Conservation (phyloP, 1,140 invertebrate genomes). For the Meloidogyne hapla region DNA sequence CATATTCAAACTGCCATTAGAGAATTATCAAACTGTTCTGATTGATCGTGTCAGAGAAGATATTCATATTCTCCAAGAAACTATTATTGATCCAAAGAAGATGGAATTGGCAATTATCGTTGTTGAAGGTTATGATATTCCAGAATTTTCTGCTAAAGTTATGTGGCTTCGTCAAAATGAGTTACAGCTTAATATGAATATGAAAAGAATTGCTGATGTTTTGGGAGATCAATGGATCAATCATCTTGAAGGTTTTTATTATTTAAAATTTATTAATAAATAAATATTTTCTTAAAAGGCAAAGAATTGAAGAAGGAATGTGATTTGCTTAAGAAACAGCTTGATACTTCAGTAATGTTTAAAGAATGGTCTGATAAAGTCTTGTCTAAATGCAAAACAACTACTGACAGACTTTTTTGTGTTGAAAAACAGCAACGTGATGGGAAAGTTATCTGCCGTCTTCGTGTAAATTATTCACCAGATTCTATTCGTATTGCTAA, state of each 20-base stretch:
- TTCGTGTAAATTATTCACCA: slow-evolving; percentile 94
- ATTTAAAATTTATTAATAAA: neutral
- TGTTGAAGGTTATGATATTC: slow-evolving; percentile 72
- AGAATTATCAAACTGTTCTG: slow-evolving; percentile 96
- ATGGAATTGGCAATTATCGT: slow-evolving; percentile 22
- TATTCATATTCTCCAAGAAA: slow-evolving; percentile 93
- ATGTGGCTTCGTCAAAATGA: slow-evolving; percentile 98
- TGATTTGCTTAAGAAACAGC: slow-evolving; percentile 92
- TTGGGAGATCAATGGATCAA: slow-evolving; percentile 96
- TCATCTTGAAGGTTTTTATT: slow-evolving; percentile 88
- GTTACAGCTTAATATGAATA: slow-evolving; percentile 91
- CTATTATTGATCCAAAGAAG: slow-evolving; percentile 79
- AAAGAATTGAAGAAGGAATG: slow-evolving; percentile 89
- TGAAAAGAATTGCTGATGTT: slow-evolving; percentile 93
- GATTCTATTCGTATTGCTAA: slow-evolving; percentile 97
- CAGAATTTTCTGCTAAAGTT: slow-evolving; percentile 92
- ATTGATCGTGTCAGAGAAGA: slow-evolving; percentile 99
- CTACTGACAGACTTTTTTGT: slow-evolving; percentile 87
- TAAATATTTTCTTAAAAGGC: slow-evolving; percentile 40
- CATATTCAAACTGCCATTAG: slow-evolving; percentile 96
- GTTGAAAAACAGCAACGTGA: slow-evolving; percentile 75
- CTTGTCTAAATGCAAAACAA: slow-evolving; percentile 86
- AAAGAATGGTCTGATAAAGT: slow-evolving; percentile 93
- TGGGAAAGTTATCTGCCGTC: slow-evolving; percentile 72
- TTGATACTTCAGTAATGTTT: slow-evolving; percentile 87